Conservation (phyloP, 2,888 invertebrate species). For the Phengaris alcon region DNA sequence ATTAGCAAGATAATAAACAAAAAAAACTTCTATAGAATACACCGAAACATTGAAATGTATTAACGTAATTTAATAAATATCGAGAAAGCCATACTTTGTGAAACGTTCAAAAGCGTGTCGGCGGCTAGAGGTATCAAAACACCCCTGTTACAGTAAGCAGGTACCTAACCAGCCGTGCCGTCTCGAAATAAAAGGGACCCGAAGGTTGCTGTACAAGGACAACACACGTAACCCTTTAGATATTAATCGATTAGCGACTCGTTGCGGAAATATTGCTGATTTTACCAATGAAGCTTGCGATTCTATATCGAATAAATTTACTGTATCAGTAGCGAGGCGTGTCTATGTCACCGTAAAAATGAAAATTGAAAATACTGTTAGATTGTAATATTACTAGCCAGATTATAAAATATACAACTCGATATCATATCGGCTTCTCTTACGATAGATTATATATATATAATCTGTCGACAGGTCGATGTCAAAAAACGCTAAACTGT, state of each 20-base stretch:
- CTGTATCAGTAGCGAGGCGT: no score
- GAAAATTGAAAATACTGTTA: no score
- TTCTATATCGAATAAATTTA: neutral
- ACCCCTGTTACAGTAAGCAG: slow-evolving; percentile 35
- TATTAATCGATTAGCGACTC: slow-evolving; percentile 16
- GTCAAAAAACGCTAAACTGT: no score
- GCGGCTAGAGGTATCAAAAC: slow-evolving; percentile 30
- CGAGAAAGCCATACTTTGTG: neutral
- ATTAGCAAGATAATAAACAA: neutral
- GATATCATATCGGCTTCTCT: no score
- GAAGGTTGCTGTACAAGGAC: slow-evolving; percentile 41
- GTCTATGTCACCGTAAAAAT: no score
- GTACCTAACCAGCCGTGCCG: slow-evolving; percentile 45
- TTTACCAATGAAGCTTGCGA: neutral
- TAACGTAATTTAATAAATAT: neutral
- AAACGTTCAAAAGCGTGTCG: slow-evolving; percentile 30
- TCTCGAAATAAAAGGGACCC: slow-evolving; percentile 51
- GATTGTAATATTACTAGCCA: no score
- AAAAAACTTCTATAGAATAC: neutral
- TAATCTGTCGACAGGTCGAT: no score
- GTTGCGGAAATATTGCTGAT: neutral
- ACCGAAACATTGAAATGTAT: neutral
- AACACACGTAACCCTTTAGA: slow-evolving; percentile 11
- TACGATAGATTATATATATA: no score
- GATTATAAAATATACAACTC: no score